Base-by-base conservation (phyloP, 2,797 vertebrate genomes). In the Neoniphon sammara region DNA sequence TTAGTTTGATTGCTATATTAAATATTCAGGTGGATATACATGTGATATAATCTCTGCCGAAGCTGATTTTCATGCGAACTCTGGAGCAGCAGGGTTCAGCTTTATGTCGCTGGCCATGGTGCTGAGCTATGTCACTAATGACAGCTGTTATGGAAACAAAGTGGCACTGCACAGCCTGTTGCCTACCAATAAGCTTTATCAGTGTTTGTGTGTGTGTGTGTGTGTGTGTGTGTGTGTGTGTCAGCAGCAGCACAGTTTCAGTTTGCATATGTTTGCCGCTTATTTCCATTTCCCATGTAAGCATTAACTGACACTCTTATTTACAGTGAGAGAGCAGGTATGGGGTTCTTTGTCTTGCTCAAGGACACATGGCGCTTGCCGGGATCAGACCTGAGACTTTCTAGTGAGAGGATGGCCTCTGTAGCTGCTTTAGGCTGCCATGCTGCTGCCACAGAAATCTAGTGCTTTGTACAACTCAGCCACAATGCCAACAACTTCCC, bases 81-180 rank as follows among this genome's bases (percentile, higher is more conserved):
- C 1, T 36, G 25, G 20, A 36, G 27, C 7, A 14, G 44, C 30
- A 42, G 46, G 23, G 39, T 44, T 42, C 31, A 27, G 11, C 20
- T 66, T 18, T 21, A 44, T 58, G 70, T 36, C 53, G 10, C 52
- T 73, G 53, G 78, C 69, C 65, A 18, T 64, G 58, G 74, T 80
- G 46, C 74, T 80, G 63, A 64, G 55, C 36, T 3, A 27, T 10
- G 27, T 18, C 46, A 23, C n/a, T 55, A 55, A 49, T 50, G 46
- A 64, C 64, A 58, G 68, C 20, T 61, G 18, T 60, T 49, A 55
- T 46, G 12, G 47, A 67, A 17, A 23, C 56, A 27, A 8, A 73
- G 27, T 39, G 53, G n/a, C 66, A 55, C 44, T n/a, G 21, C 61
- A 56, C 57, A 47, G 47, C 46, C 20, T 59, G 42, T 49, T 27